Evolutionary conservation across 2,113 vertebrate genomes (phyloP), one percentile per base, ranked within the genome.

Genomic region (Vulpes ferrilata): DNA sequence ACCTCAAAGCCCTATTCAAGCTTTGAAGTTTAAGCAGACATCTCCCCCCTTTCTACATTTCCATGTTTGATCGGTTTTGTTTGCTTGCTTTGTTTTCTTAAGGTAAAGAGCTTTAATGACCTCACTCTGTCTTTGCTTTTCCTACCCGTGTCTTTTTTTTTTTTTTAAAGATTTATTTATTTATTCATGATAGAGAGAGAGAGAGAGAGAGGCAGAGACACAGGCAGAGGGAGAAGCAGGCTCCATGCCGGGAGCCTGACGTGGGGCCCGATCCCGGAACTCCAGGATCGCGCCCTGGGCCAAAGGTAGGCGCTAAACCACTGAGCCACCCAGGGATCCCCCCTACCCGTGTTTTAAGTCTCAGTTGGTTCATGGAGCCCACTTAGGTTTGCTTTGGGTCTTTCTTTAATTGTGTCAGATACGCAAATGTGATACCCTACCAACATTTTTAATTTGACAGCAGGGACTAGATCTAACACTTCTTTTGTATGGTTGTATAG

Each of bases 41-140:
- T 8, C 53, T 65, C 9, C 35, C 32, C n/a, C 60, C 16, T 83
- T 57, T 20, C 0, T 10, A 2, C 73, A 60, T 59, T 92, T 85
- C 55, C 11, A 5, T 84, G 15, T 92, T 82, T 32, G 25, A 13
- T 82, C 51, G 38, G 25, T 67, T 93, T 79, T 88, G 43, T 90
- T 74, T 91, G 22, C 10, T 53, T 67, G 19, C 59, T 60, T 85
- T 48, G 11, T 92, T 71, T 57, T 88, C 73, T 85, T 17, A 78
- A 55, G 7, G 35, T 53, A 88, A 90, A 83, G 32, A 69, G 1
- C 80, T 53, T 96, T 93, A 78, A 71, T 96, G 84, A 55, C 51
- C 30, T 83, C 27, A 43, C 30, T 73, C 0, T 81, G 2, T 78
- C 11, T 51, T 95, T 73, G 73, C 27, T 90, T 95, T 96, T 84